These are phyloP conservation scores for Tillus elongatus DNA, from an alignment of 2,888 invertebrate genomes.

Conservation along the genomic window DNA sequence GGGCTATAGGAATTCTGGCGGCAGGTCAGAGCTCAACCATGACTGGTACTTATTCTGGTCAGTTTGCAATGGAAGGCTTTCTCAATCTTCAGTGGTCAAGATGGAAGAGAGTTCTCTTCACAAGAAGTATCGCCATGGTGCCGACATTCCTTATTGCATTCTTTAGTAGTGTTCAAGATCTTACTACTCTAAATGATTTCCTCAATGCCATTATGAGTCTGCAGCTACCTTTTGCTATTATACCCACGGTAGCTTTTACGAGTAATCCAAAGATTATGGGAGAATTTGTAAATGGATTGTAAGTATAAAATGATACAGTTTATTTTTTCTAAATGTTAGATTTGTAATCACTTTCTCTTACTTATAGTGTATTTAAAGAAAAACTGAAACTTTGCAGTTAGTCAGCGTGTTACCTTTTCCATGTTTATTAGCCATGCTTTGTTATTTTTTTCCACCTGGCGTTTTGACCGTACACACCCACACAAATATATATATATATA, in stretches of 20 bases:
- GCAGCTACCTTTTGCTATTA: slow-evolving; percentile 78
- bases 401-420: no score
- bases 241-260: slow-evolving; percentile 79
- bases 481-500: no score
- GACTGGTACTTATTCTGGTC: slow-evolving; percentile 76
- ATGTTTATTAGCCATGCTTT: no score
- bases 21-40: slow-evolving; percentile 77
- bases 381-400: no score
- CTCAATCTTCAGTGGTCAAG: slow-evolving; percentile 72
- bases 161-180: slow-evolving; percentile 54
- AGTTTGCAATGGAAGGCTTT: slow-evolving; percentile 86
- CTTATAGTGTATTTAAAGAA: no score
- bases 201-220: slow-evolving; percentile 79
- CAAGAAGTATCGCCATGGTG: slow-evolving; percentile 74
- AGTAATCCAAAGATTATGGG: slow-evolving; percentile 71
- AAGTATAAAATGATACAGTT: no score
- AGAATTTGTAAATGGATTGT: slow-evolving; percentile 70
- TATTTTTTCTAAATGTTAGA: no score
- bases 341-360: no score
- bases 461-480: no score
- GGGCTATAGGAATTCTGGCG: slow-evolving; percentile 72
- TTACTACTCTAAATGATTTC: slow-evolving; percentile 72
- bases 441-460: no score
- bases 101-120: slow-evolving; percentile 79
- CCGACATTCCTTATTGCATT: slow-evolving; percentile 61